phyloP scores from a whole-genome alignment of 2,797 vertebrate species.

The Pteropus rufus region DNA sequence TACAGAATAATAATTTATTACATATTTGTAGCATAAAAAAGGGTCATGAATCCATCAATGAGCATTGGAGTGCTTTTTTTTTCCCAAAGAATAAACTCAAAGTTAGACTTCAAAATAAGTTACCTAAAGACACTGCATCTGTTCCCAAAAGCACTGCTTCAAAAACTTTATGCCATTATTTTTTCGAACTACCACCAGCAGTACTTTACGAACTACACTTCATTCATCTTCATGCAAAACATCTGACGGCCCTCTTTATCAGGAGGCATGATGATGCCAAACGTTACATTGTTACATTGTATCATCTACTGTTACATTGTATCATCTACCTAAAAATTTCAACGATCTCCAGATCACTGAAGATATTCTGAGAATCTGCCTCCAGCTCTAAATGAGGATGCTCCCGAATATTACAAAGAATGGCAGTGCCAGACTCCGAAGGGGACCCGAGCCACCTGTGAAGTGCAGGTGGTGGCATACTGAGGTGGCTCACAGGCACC shows the following conservation, averaged over 20 bases:
- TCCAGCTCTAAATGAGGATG: background rate
- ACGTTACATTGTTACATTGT: too few species aligned
- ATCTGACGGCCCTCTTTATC: background rate
- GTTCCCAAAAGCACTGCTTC: background rate
- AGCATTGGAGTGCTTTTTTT: background rate
- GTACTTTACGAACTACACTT: background rate
- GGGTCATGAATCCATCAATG: background rate
- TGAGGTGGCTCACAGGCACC: background rate
- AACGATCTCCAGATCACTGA: background rate
- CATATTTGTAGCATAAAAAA: background rate
- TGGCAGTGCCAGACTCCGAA: background rate
- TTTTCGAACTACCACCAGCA: background rate
- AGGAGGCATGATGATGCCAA: too few species aligned
- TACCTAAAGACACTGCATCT: too few species aligned
- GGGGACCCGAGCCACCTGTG: fast-evolving
- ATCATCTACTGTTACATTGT: background rate
- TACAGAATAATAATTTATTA: background rate
- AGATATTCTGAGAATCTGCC: background rate
- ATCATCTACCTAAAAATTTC: background rate
- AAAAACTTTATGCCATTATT: background rate
- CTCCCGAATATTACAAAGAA: background rate
- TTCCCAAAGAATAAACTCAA: background rate
- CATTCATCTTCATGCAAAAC: background rate
- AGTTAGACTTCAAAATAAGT: background rate
- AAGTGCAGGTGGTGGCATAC: fast-evolving